Conservation (phyloP, 2,113 vertebrate species). For the Protobothrops mucrosquamatus region DNA sequence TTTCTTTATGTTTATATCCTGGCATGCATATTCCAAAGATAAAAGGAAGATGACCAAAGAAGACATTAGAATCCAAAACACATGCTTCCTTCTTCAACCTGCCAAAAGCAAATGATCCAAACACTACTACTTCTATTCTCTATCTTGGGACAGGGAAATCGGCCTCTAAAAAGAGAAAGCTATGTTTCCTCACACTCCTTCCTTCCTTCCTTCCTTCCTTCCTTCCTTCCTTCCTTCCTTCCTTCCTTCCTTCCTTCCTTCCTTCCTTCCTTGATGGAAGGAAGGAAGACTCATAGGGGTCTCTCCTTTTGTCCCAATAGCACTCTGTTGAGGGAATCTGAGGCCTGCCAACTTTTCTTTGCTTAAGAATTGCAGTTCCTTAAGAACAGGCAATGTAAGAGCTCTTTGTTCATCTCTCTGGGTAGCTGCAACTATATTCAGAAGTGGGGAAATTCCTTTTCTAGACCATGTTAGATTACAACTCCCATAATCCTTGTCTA, state of each 20-base stretch:
- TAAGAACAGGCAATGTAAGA: neutral
- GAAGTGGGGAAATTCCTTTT: neutral
- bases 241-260: neutral
- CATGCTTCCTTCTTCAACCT: neutral
- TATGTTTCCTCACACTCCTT: neutral
- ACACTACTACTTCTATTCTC: neutral
- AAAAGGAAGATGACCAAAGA: neutral
- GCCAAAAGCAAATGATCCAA: neutral
- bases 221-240: neutral
- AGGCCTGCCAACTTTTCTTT: neutral
- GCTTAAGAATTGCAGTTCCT: neutral
- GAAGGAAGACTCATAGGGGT: neutral
- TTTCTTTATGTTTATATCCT: neutral
- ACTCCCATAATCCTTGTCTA: neutral
- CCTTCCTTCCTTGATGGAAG: neutral
- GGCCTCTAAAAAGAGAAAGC: neutral
- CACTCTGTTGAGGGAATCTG: neutral
- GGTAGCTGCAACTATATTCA: neutral
- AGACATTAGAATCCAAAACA: neutral
- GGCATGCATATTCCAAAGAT: neutral
- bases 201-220: neutral
- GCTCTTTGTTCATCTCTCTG: neutral
- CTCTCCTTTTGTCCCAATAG: neutral
- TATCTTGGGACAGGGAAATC: neutral
- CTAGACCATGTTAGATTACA: neutral